Base-by-base conservation (phyloP, 1,140 invertebrate species). In the Linepithema humile region DNA sequence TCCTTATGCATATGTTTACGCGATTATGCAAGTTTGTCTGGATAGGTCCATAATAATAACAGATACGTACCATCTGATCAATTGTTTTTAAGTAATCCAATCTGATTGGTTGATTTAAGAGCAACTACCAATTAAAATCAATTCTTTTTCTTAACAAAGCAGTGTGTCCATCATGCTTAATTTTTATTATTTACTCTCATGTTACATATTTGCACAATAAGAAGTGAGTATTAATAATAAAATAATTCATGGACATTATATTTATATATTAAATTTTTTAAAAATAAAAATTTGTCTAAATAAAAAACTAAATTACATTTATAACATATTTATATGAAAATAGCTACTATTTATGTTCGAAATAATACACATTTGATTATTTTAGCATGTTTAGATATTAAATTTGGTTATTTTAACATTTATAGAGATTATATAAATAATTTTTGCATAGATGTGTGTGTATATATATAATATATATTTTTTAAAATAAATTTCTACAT, bases 301-400 rank as follows among this genome's bases (percentile, higher is more conserved):
- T 26, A n/a, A n/a, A n/a, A 57, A 57, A 40, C 40, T 55, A 23
- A 7, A 73, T 73, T 73, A 40, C 29, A 73, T 57, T 40, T 73
- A 38, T n/a, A 23, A 2, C 10, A 23, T 72, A 57, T 73, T 73
- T 73, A 57, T 73, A 50, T 53, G 17, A 50, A 70, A 48, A 50
- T 70, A 48, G 15, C 23, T 26, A 26, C 29, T 50, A 35, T 69
- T 48, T 29, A 15, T n/a, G 0, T 29, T 26, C 32, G 50, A 70
- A 53, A 70, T 20, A 26, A 50, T 70, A n/a, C n/a, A 70, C 43
- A 70, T 70, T 32, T 73, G 40, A 57, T 57, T 3, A 55, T 40
- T 73, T 1, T 3, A 73, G 15, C 20, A 57, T 26, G 40, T 38
- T 35, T 50, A 50, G 7, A 73, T 35, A 43, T 57, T 40, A 57